These are phyloP conservation scores for Lasius fuliginosus DNA, from an alignment of 2,888 invertebrate species.

Conservation along the genomic window DNA sequence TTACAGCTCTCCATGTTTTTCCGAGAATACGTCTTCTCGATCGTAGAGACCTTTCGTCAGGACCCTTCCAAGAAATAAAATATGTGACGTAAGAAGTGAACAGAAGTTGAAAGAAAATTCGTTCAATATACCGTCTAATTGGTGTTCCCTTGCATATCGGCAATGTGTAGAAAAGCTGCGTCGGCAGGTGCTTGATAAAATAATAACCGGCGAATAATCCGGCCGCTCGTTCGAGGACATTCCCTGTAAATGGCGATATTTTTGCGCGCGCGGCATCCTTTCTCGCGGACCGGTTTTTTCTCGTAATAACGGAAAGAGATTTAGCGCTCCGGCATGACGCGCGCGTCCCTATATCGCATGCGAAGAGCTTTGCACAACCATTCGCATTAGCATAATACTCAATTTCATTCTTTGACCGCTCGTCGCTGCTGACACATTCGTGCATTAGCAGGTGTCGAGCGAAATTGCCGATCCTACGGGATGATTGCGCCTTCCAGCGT, in stretches of 20 bases:
- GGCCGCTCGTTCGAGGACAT: slow-evolving; percentile 38
- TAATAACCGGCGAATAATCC: slow-evolving; percentile 43
- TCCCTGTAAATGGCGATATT: slow-evolving; percentile 37
- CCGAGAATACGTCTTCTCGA: background rate
- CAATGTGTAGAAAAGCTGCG: slow-evolving; percentile 34
- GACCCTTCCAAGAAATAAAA: slow-evolving; percentile 9
- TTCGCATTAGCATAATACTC: slow-evolving; percentile 55
- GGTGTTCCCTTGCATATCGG: slow-evolving; percentile 20
- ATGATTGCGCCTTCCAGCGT: slow-evolving; percentile 56
- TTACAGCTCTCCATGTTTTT: background rate
- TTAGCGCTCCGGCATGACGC: slow-evolving; percentile 39
- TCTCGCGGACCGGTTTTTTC: slow-evolving; percentile 54
- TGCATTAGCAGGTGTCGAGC: slow-evolving; percentile 69
- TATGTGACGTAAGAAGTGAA: background rate
- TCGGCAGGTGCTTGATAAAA: slow-evolving; percentile 51
- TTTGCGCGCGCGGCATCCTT: slow-evolving; percentile 43
- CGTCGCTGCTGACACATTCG: slow-evolving; percentile 61
- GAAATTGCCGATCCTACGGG: slow-evolving; percentile 62
- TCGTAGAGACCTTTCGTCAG: background rate
- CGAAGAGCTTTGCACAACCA: slow-evolving; percentile 30
- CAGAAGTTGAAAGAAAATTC: background rate
- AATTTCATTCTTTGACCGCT: slow-evolving; percentile 61
- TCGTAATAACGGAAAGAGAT: slow-evolving; percentile 49
- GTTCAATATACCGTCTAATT: slow-evolving; percentile 33
- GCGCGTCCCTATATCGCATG: slow-evolving; percentile 43